A percentile compares a stretch with the other conserved stretches of the same genome.
These are phyloP conservation scores for Drosophila flavopinicola DNA, from an alignment of 2,888 invertebrate species.

Conservation along the genomic window DNA sequence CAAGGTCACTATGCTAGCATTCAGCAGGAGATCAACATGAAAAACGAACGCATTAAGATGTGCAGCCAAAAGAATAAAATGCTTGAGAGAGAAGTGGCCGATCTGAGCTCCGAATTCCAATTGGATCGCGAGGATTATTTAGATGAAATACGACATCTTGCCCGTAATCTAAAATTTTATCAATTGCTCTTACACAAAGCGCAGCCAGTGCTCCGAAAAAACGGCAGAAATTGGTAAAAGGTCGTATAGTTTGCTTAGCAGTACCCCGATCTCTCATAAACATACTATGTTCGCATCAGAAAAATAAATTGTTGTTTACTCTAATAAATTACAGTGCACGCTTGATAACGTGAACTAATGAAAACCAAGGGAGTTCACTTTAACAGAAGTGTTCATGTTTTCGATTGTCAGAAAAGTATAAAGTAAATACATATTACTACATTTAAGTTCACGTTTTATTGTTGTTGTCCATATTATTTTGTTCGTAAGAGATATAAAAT, in stretches of 20 bases:
- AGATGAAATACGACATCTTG: constrained; percentile 91
- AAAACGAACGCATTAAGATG: constrained; percentile 88
- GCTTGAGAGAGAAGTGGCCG: constrained; percentile 89
- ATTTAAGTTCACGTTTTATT: too few relatives aligned
- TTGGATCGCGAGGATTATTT: constrained; percentile 92
- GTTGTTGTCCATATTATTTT: too few relatives aligned
- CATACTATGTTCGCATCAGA: too few relatives aligned
- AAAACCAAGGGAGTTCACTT: too few relatives aligned
- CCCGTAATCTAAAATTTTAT: constrained; percentile 88
- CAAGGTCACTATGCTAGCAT: constrained; percentile 91
- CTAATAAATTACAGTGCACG: too few relatives aligned
- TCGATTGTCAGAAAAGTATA: too few relatives aligned
- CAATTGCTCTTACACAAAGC: constrained; percentile 88
- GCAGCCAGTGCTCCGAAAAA: constrained; percentile 88
- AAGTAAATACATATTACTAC: too few relatives aligned
- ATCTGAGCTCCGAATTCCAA: constrained; percentile 93
- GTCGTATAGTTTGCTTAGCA: neutral
- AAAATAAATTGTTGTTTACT: too few relatives aligned
- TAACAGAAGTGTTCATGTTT: too few relatives aligned
- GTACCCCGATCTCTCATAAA: neutral
- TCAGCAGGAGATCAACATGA: constrained; percentile 90
- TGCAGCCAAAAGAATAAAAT: constrained; percentile 88
- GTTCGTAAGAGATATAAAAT: too few relatives aligned
- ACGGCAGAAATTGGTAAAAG: constrained; percentile 89
- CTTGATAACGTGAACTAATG: too few relatives aligned